Evolutionary conservation across 2,797 vertebrate species (phyloP).

Genomic region (Sciaenops ocellatus): DNA sequence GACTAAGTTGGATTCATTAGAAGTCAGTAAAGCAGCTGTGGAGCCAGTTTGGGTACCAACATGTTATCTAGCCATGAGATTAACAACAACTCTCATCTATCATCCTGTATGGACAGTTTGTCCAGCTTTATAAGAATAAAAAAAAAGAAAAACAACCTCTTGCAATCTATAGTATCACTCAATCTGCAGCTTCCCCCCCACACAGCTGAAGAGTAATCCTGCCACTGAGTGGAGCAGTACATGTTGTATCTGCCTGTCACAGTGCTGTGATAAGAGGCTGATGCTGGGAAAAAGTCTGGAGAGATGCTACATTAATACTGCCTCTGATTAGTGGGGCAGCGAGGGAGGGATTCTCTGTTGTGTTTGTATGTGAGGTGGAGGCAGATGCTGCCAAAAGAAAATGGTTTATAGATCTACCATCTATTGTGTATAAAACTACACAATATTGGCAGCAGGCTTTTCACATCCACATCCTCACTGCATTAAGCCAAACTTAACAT

Average conservation of each 20-base stretch:
- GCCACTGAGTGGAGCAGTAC: slow-evolving; percentile 25
- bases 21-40: slow-evolving; percentile 1
- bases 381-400: slow-evolving; percentile 31
- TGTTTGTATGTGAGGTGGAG: slow-evolving; percentile 27
- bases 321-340: slow-evolving; percentile 54
- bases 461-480: neutral
- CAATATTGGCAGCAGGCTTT: slow-evolving; percentile 13
- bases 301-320: slow-evolving; percentile 45
- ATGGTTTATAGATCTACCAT: slow-evolving; percentile 13
- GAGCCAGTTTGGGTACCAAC: slow-evolving; percentile 13
- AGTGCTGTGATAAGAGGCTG: slow-evolving; percentile 55
- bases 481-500: neutral
- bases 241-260: slow-evolving; percentile 48
- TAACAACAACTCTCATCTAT: neutral
- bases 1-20: slow-evolving; percentile 26
- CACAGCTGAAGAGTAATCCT: slow-evolving; percentile 36
- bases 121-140: slow-evolving; percentile 14
- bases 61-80: neutral
- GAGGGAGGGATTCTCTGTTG: slow-evolving; percentile 21
- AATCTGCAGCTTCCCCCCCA: slow-evolving; percentile 35
- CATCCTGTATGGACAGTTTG: slow-evolving; percentile 10
- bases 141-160: neutral
- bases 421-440: slow-evolving; percentile 18
- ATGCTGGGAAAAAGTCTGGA: slow-evolving; percentile 39
- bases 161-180: slow-evolving; percentile 43